Conservation (phyloP, 1,140 invertebrate genomes). For the Formica exsecta region DNA sequence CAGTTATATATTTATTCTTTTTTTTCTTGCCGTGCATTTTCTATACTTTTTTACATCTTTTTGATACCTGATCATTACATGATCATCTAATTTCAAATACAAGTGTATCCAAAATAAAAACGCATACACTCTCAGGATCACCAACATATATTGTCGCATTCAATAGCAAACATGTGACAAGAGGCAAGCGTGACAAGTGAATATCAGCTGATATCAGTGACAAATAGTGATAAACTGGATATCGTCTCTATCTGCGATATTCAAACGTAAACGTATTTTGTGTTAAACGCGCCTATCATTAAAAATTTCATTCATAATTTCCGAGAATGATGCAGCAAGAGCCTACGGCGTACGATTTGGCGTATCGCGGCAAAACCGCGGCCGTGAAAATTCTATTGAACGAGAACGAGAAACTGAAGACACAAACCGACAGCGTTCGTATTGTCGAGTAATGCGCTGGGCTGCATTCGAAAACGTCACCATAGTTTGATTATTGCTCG, state of each 20-base stretch:
- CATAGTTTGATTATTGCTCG: no score
- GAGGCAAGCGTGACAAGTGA: background rate
- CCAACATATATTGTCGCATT: no score
- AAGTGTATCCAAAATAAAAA: no score
- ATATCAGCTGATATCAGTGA: background rate
- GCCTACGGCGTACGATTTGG: slow-evolving; percentile 76
- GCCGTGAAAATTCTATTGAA: slow-evolving; percentile 78
- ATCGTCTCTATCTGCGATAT: background rate
- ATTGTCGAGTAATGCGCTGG: background rate
- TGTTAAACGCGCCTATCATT: background rate
- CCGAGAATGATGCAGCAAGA: slow-evolving; percentile 26
- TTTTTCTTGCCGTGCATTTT: no score
- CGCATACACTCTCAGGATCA: no score
- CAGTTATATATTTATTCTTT: no score
- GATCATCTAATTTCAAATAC: no score
- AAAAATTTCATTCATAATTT: background rate
- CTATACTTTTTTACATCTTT: no score
- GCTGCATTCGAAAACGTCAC: no score
- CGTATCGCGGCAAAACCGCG: slow-evolving; percentile 80
- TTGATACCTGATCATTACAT: no score
- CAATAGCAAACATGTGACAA: background rate
- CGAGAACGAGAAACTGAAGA: slow-evolving; percentile 77
- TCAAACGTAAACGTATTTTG: background rate
- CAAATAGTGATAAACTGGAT: background rate
- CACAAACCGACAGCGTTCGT: slow-evolving; percentile 78